Conservation (phyloP, 2,797 vertebrate species). For the Eulemur coronatus region DNA sequence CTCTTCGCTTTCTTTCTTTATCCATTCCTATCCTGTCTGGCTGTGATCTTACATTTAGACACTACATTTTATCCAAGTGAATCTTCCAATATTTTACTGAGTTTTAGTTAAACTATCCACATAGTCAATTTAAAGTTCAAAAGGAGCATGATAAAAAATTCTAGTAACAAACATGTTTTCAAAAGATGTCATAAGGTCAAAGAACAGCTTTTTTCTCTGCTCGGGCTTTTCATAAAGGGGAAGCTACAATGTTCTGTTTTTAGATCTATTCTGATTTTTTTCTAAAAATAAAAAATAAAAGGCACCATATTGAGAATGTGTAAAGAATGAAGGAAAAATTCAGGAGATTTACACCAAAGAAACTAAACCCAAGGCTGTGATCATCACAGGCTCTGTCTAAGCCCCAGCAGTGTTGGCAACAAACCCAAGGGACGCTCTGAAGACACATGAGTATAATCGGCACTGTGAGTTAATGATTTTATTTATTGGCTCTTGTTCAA, state of each 20-base stretch:
- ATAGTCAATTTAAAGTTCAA: constrained; percentile 63
- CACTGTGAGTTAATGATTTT: background rate
- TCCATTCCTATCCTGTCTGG: background rate
- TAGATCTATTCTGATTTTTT: constrained; percentile 58
- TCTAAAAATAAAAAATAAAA: constrained; percentile 74
- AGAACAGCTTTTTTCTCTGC: constrained; percentile 26
- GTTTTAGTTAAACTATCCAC: constrained; percentile 23
- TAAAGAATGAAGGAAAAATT: constrained; percentile 67
- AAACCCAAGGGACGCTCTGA: background rate
- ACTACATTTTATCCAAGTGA: background rate
- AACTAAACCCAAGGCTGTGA: constrained; percentile 53
- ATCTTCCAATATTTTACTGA: constrained; percentile 29
- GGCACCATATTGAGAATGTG: constrained; percentile 1
- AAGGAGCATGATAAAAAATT: constrained; percentile 37
- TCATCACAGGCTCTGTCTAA: constrained; percentile 36
- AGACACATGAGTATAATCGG: background rate
- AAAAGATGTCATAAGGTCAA: constrained; percentile 59
- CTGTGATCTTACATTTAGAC: constrained; percentile 12
- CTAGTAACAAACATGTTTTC: constrained; percentile 47
- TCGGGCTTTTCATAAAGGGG: constrained; percentile 21
- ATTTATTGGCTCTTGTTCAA: constrained; percentile 39
- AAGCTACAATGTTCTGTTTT: constrained; percentile 38
- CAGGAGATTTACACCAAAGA: constrained; percentile 36
- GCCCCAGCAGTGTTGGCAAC: background rate
- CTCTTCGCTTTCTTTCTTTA: background rate